Evolutionary conservation across 2,113 vertebrate species (phyloP).

Genomic region (Tringa solitaria): DNA sequence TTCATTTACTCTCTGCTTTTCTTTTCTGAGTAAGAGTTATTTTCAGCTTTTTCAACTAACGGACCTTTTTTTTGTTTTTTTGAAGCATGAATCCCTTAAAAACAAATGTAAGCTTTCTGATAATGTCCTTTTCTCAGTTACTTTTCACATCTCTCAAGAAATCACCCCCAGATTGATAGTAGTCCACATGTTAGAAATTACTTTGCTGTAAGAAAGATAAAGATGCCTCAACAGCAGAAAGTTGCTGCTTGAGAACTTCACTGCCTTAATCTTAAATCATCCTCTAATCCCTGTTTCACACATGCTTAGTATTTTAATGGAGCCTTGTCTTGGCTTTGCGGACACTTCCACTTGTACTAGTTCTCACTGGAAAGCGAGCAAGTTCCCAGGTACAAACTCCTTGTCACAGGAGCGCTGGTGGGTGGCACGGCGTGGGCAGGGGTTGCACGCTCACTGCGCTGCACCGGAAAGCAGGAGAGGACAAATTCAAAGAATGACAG

Average conservation of each 20-base stretch:
- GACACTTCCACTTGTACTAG: not conserved
- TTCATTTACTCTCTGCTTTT: not conserved
- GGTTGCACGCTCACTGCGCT: rapidly evolving
- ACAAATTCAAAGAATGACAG: not conserved
- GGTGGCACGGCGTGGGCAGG: rapidly evolving
- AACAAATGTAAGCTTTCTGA: not conserved
- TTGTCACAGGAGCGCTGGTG: not conserved
- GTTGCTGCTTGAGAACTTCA: not conserved
- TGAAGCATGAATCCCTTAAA: not conserved
- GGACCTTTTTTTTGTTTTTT: not conserved
- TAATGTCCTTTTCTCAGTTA: not conserved
- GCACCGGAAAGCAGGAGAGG: not conserved
- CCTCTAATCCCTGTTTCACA: not conserved
- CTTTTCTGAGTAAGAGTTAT: not conserved
- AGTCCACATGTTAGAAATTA: not conserved
- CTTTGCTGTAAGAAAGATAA: not conserved
- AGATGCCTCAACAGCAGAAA: not conserved
- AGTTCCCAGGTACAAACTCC: not conserved
- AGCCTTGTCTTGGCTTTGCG: not conserved
- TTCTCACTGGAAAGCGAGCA: not conserved
- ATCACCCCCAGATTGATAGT: not conserved
- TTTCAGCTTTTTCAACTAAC: not conserved
- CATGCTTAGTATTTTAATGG: rapidly evolving
- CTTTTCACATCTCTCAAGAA: not conserved
- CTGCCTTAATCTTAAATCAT: not conserved